Conservation (phyloP, 2,797 vertebrate species). For the Scyliorhinus canicula region DNA sequence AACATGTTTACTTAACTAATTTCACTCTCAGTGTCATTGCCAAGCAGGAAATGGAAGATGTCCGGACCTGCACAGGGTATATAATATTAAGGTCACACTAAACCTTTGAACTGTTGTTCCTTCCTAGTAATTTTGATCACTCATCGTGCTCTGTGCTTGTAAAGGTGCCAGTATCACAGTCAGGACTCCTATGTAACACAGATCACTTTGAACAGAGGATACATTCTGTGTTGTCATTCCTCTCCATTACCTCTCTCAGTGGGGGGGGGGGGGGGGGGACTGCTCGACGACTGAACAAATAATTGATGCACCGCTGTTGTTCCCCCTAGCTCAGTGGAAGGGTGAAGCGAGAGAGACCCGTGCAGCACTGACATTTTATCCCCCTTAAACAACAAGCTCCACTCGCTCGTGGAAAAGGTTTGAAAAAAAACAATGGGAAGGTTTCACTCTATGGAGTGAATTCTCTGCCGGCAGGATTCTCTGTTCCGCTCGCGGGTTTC, state of each 20-base stretch:
- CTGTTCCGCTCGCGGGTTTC: no score
- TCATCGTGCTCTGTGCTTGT: slow-evolving; percentile 7
- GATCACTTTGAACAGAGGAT: slow-evolving; percentile 33
- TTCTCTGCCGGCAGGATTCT: no score
- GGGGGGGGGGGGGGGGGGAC: background rate
- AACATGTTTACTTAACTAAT: slow-evolving; percentile 31
- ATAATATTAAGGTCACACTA: slow-evolving; percentile 1
- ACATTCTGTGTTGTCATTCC: background rate
- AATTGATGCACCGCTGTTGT: background rate
- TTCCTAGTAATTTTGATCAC: background rate
- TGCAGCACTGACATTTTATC: background rate
- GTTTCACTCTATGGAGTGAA: no score
- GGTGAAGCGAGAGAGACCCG: background rate
- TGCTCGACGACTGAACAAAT: background rate
- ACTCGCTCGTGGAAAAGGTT: background rate
- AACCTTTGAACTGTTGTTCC: slow-evolving; percentile 25
- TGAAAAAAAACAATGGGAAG: background rate
- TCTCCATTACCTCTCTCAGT: background rate
- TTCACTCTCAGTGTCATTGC: background rate
- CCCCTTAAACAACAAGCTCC: background rate
- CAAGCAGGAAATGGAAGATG: slow-evolving; percentile 34
- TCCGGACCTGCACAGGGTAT: background rate
- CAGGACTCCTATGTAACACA: background rate
- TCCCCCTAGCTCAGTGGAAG: background rate
- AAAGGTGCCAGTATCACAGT: background rate